phyloP scores from a whole-genome alignment of 2,113 vertebrate genomes.

The Chinchilla lanigera region DNA sequence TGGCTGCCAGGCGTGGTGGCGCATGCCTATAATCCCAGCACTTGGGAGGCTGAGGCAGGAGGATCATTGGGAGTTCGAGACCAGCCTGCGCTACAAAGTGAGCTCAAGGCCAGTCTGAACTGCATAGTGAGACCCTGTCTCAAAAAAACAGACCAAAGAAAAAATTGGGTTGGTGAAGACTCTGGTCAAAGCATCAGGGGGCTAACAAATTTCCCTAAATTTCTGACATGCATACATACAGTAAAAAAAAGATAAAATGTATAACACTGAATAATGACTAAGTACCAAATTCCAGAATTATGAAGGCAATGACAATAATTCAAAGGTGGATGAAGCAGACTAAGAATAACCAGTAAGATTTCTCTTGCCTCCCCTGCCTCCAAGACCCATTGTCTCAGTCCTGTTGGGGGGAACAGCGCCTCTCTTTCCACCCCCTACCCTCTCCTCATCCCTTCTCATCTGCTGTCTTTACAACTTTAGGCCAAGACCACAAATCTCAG shows the following conservation, averaged over 20 bases:
- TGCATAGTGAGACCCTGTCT: too few relatives aligned
- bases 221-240: background rate
- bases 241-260: background rate
- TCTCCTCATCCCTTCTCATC: background rate
- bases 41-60: too few relatives aligned
- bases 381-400: background rate
- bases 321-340: conserved; percentile 20
- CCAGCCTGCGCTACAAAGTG: too few relatives aligned
- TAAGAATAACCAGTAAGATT: conserved; percentile 14
- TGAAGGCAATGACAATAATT: conserved; percentile 33
- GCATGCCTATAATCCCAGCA: too few relatives aligned
- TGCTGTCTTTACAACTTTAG: background rate
- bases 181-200: background rate
- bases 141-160: too few relatives aligned
- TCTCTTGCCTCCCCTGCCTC: background rate
- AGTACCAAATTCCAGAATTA: conserved; percentile 41
- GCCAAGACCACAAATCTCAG: background rate
- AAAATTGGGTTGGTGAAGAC: background rate
- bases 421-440: background rate
- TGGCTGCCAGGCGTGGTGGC: background rate
- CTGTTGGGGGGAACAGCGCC: background rate
- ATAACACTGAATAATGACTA: conserved; percentile 35
- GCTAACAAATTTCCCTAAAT: background rate
- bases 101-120: too few relatives aligned
- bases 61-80: too few relatives aligned